Conservation (phyloP, 2,888 invertebrate genomes). For the Eurytoma adleriae region DNA sequence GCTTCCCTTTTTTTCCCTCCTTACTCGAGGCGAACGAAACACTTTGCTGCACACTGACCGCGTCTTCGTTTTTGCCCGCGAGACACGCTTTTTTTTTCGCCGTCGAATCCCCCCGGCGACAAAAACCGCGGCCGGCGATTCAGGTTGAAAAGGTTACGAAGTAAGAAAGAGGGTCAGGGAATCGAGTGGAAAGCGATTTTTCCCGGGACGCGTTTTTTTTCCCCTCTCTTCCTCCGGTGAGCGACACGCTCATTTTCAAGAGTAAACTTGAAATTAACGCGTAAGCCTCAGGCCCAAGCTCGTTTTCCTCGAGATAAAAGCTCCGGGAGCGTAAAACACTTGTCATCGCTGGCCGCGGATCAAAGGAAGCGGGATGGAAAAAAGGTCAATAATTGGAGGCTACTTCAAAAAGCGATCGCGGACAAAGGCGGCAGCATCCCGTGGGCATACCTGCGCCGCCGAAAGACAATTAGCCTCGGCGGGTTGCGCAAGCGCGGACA, state of each 20-base stretch:
- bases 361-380: conserved; percentile 9
- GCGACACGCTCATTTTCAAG: not conserved
- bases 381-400: conserved; percentile 45
- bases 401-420: conserved; percentile 35
- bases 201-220: conserved; percentile 3
- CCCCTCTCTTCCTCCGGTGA: not conserved
- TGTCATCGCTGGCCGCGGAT: conserved; percentile 15
- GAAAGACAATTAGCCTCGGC: conserved; percentile 60
- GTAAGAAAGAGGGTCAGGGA: conserved; percentile 18
- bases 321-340: conserved; percentile 20
- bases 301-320: not conserved
- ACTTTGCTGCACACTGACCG: too few species aligned
- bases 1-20: too few species aligned
- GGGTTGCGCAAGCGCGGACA: conserved; percentile 23
- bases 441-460: not conserved
- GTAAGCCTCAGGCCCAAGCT: conserved; percentile 4
- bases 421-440: conserved; percentile 26
- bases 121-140: too few species aligned
- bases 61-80: too few species aligned
- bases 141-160: not conserved
- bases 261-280: conserved; percentile 17
- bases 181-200: conserved; percentile 23
- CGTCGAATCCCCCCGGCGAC: too few species aligned
- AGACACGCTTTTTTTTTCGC: too few species aligned
- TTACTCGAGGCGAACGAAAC: too few species aligned